These are phyloP conservation scores for Semicossyphus pulcher DNA, from an alignment of 2,113 vertebrate genomes.

Conservation along the genomic window DNA sequence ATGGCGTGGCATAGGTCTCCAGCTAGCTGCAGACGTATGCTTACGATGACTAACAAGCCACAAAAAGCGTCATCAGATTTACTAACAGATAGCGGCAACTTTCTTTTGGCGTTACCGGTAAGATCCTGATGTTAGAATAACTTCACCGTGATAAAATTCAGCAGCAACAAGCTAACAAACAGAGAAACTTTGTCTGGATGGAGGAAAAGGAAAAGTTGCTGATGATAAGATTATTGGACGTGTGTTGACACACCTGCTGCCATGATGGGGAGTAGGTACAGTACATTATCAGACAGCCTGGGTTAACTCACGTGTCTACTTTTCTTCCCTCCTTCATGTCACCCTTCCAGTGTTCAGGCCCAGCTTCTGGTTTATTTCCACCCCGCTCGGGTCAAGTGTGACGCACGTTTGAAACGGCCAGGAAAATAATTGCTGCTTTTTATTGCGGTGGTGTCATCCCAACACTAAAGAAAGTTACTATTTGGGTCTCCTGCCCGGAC, in stretches of 20 bases:
- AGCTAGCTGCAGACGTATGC: constrained; percentile 33
- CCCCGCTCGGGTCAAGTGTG: constrained; percentile 59
- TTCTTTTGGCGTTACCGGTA: constrained; percentile 41
- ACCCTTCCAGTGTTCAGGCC: constrained; percentile 8
- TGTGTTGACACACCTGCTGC: constrained; percentile 22
- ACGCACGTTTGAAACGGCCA: constrained; percentile 70
- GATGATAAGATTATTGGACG: constrained; percentile 35
- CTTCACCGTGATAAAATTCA: constrained; percentile 36
- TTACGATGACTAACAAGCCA: constrained; percentile 50
- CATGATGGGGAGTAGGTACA: constrained; percentile 20
- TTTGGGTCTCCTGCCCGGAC: constrained; percentile 46
- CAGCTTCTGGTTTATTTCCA: constrained; percentile 72
- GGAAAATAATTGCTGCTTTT: constrained; percentile 72
- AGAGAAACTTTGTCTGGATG: constrained; percentile 7
- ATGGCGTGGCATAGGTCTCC: constrained; percentile 12
- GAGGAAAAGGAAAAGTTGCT: constrained; percentile 24
- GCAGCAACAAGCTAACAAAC: constrained; percentile 3
- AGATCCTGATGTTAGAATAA: constrained; percentile 57
- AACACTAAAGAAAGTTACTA: constrained; percentile 49
- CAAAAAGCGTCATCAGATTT: constrained; percentile 56
- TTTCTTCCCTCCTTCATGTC: constrained; percentile 24
- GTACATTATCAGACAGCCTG: constrained; percentile 34
- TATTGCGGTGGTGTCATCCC: constrained; percentile 66
- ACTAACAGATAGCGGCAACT: constrained; percentile 45
- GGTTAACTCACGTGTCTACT: constrained; percentile 44